Conservation (phyloP, 1,140 invertebrate species). For the Theocolax elegans region DNA sequence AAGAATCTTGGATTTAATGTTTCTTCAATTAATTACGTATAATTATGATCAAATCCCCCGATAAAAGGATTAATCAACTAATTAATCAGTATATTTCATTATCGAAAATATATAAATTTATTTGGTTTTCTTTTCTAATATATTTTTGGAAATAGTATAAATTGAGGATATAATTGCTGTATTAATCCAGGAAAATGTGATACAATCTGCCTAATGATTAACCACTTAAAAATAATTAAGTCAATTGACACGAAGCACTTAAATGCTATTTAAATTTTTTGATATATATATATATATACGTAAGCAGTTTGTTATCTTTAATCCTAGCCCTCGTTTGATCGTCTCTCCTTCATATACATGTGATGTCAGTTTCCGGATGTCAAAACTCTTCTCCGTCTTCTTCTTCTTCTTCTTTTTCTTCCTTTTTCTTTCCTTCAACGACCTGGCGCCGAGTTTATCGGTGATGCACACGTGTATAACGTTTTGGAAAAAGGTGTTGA, state of each 20-base stretch:
- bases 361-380: constrained; percentile 37
- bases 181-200: too few species aligned
- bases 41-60: too few species aligned
- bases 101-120: too few species aligned
- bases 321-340: neutral
- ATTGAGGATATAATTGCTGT: neutral
- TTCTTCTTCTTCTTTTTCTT: constrained; percentile 41
- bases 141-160: neutral
- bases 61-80: too few species aligned
- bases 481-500: constrained; percentile 63
- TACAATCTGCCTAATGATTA: constrained; percentile 26
- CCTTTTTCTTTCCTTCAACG: constrained; percentile 39
- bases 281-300: neutral
- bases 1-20: too few species aligned
- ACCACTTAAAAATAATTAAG: neutral
- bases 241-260: constrained; percentile 15
- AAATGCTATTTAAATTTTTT: constrained; percentile 30
- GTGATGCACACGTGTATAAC: constrained; percentile 54
- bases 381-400: neutral
- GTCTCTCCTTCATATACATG: constrained; percentile 10
- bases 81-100: too few species aligned
- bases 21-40: too few species aligned
- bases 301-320: constrained; percentile 33
- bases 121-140: too few species aligned
- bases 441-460: constrained; percentile 38